A percentile compares a stretch with the other conserved stretches of the same genome.
Evolutionary conservation across 1,140 invertebrate genomes (phyloP).

Genomic region (Tyrophagus putrescentiae): DNA sequence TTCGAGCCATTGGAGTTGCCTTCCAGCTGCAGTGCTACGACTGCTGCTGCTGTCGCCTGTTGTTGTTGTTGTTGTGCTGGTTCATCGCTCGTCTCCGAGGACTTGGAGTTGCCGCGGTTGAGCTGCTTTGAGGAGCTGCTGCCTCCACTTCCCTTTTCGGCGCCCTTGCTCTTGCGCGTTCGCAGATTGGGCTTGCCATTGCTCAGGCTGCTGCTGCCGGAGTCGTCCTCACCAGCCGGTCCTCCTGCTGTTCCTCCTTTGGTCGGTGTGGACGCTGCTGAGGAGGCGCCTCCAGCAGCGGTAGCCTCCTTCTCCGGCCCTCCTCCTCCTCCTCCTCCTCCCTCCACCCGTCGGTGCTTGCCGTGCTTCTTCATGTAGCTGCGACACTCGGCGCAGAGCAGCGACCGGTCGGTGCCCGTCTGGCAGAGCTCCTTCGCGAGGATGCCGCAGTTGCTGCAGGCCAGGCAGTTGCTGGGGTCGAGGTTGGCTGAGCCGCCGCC

Average conservation of each 20-base stretch:
- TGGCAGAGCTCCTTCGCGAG: slow-evolving; percentile 57
- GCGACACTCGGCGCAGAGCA: slow-evolving; percentile 66
- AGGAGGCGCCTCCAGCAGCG: neutral
- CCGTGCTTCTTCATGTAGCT: slow-evolving; percentile 67
- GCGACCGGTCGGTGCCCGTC: slow-evolving; percentile 54
- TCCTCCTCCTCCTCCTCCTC: slow-evolving; percentile 27
- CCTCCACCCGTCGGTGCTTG: slow-evolving; percentile 46
- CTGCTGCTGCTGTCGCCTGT: neutral
- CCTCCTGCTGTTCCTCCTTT: too few species aligned
- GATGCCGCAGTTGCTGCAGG: slow-evolving; percentile 44
- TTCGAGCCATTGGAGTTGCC: neutral
- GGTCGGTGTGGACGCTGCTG: too few species aligned
- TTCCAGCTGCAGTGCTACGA: neutral
- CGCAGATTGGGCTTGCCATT: slow-evolving; percentile 42
- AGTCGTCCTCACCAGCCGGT: slow-evolving; percentile 10
- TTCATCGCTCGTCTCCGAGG: slow-evolving; percentile 12
- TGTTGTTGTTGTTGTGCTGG: too few species aligned
- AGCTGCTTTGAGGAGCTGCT: neutral
- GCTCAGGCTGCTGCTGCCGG: slow-evolving; percentile 36
- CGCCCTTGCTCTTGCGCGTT: slow-evolving; percentile 36
- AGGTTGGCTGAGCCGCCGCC: slow-evolving; percentile 87
- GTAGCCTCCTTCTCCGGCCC: neutral
- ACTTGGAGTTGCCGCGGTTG: slow-evolving; percentile 12
- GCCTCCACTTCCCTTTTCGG: slow-evolving; percentile 8
- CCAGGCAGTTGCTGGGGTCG: slow-evolving; percentile 44